Percentiles rank a stretch among this genome's conserved stretches.
These are phyloP conservation scores for Equus quagga DNA, from an alignment of 2,113 vertebrate species.

Conservation along the genomic window DNA sequence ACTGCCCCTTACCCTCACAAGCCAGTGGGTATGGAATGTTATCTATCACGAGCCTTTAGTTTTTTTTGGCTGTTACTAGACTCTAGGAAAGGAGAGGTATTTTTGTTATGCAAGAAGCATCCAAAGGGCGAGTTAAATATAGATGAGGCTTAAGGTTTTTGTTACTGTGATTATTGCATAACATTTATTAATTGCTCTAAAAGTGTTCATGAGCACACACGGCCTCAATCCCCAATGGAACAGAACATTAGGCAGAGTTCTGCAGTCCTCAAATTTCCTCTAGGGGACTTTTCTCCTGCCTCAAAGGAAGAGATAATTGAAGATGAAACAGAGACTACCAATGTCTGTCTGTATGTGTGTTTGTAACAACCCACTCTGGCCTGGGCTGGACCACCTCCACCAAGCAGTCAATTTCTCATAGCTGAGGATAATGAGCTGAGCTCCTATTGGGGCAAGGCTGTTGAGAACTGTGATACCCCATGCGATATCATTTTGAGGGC, in stretches of 20 bases:
- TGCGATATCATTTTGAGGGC: neutral
- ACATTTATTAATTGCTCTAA: conserved; percentile 23
- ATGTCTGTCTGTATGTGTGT: neutral
- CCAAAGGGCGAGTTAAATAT: conserved; percentile 59
- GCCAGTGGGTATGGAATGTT: neutral
- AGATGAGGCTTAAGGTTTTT: conserved; percentile 21
- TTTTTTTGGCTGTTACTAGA: conserved; percentile 38
- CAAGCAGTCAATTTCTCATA: neutral
- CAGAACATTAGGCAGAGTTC: neutral
- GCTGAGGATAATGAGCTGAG: neutral
- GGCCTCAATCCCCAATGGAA: neutral
- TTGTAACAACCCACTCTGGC: neutral
- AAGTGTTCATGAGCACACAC: neutral
- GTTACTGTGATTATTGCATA: conserved; percentile 32
- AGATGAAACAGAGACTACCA: neutral
- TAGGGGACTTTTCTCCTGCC: neutral
- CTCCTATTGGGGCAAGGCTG: neutral
- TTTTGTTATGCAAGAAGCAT: conserved; percentile 53
- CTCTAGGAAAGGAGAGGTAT: conserved; percentile 52
- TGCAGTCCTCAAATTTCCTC: neutral
- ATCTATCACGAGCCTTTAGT: neutral
- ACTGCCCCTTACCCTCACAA: neutral
- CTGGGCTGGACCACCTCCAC: neutral
- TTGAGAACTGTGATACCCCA: neutral
- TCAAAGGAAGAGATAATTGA: conserved; percentile 1